phyloP scores from a whole-genome alignment of 2,113 vertebrate species.

The Pedionomus torquatus region DNA sequence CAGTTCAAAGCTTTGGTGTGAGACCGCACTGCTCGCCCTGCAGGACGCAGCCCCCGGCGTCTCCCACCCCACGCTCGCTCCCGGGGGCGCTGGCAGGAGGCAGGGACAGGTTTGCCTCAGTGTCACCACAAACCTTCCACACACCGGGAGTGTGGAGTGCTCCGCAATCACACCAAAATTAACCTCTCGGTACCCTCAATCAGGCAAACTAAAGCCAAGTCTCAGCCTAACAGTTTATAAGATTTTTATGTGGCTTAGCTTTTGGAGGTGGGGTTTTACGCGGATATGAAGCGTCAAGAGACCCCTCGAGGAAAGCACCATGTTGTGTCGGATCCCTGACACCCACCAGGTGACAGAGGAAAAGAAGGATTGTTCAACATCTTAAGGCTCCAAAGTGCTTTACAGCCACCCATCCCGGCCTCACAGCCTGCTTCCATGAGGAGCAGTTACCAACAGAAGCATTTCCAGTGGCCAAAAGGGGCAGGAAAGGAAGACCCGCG shows the following conservation, averaged over 20 bases:
- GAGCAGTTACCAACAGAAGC: neutral
- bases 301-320: neutral
- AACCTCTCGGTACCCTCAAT: neutral
- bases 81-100: neutral
- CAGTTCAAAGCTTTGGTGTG: neutral
- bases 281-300: neutral
- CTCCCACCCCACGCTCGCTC: neutral
- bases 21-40: neutral
- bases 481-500: neutral
- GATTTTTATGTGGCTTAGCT: neutral
- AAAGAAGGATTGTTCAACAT: neutral
- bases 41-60: fast-evolving
- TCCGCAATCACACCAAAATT: fast-evolving
- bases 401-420: neutral
- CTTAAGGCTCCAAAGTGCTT: neutral
- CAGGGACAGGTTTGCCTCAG: neutral
- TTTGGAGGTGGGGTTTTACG: neutral
- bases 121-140: neutral
- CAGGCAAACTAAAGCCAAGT: neutral
- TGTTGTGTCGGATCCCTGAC: fast-evolving
- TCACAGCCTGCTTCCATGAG: neutral
- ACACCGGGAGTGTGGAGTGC: fast-evolving
- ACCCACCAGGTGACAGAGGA: neutral
- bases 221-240: neutral
- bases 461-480: neutral